phyloP scores from a whole-genome alignment of 2,797 vertebrate genomes.

The Catamblyrhynchus diadema region DNA sequence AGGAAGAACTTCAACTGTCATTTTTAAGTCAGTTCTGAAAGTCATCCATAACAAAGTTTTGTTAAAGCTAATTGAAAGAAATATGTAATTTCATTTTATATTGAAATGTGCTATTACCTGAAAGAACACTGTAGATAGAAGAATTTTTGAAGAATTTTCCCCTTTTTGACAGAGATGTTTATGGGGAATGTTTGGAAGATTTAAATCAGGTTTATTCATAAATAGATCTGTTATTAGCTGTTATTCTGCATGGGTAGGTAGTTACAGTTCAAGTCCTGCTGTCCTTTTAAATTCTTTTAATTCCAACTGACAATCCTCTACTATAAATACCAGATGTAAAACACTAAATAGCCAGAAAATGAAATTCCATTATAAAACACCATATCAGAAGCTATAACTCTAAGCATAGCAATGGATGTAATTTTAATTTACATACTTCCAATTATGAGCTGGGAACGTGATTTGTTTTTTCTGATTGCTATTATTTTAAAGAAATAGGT shows the following conservation, averaged over 20 bases:
- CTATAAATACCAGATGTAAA: slow-evolving; percentile 11
- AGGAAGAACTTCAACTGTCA: background rate
- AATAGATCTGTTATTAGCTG: background rate
- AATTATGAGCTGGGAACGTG: background rate
- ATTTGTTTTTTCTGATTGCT: background rate
- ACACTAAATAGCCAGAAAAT: slow-evolving; percentile 7
- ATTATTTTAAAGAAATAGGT: background rate
- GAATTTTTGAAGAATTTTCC: background rate
- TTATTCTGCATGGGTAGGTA: background rate
- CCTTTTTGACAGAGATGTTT: background rate
- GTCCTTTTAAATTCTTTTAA: background rate
- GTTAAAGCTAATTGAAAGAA: background rate
- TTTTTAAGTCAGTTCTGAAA: background rate
- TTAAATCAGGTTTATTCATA: background rate
- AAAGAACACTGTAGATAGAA: background rate
- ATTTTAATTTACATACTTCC: background rate
- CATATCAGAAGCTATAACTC: background rate
- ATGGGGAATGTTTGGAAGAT: background rate
- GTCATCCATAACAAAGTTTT: background rate
- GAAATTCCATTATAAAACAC: background rate
- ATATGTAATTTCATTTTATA: background rate
- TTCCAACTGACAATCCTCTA: background rate
- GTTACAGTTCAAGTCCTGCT: background rate
- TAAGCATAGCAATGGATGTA: background rate
- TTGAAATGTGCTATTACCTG: background rate